phyloP scores from a whole-genome alignment of 2,888 invertebrate genomes.

The Pediacus dermestoides region DNA sequence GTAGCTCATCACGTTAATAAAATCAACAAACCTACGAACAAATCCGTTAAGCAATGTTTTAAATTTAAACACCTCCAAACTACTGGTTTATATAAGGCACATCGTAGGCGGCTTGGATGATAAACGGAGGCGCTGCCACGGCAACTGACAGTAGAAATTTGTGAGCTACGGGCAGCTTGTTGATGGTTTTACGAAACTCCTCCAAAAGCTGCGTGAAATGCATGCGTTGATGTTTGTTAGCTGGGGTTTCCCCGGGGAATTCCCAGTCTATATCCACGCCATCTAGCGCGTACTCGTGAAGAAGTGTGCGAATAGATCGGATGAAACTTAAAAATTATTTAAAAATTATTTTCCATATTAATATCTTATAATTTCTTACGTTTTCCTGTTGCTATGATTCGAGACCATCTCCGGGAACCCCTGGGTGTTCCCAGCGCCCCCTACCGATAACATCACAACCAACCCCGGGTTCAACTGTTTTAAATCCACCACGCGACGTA shows the following conservation, averaged over 20 bases:
- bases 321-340: constrained; percentile 50
- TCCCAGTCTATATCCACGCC: constrained; percentile 85
- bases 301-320: constrained; percentile 51
- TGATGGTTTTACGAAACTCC: constrained; percentile 68
- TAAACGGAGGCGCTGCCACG: constrained; percentile 72
- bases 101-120: constrained; percentile 75
- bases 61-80: too few species aligned
- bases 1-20: constrained; percentile 87
- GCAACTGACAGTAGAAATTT: constrained; percentile 68
- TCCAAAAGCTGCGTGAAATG: constrained; percentile 72
- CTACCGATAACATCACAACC: constrained; percentile 75
- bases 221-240: constrained; percentile 57
- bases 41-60: too few species aligned
- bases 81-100: constrained; percentile 72
- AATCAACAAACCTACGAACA: constrained; percentile 66
- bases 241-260: constrained; percentile 61
- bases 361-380: constrained; percentile 27
- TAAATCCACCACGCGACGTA: constrained; percentile 44
- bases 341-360: constrained; percentile 3
- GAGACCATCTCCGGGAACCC: constrained; percentile 72
- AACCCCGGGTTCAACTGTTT: constrained; percentile 62
- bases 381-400: constrained; percentile 67
- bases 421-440: constrained; percentile 57
- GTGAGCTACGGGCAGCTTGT: constrained; percentile 50
- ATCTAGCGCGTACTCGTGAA: constrained; percentile 58